A percentile compares a stretch with the other conserved stretches of the same genome.
Conservation (phyloP, 2,113 vertebrate genomes). For the Oreochromis niloticus region DNA sequence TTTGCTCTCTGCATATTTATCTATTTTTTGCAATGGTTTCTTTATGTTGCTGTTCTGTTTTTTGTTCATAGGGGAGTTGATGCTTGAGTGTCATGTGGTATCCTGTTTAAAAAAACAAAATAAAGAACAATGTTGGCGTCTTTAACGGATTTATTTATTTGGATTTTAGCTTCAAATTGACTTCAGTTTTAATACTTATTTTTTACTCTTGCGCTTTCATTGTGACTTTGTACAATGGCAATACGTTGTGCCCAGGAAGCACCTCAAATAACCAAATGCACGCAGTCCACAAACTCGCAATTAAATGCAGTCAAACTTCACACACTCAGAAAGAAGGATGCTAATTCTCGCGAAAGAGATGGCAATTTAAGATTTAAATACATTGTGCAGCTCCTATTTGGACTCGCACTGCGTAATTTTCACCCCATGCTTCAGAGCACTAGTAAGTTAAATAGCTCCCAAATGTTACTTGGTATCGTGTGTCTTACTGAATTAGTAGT, state of each 20-base stretch:
- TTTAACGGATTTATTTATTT: neutral
- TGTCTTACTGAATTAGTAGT: neutral
- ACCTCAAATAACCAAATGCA: neutral
- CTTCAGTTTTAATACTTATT: neutral
- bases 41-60: constrained; percentile 8
- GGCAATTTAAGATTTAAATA: neutral
- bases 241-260: neutral
- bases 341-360: neutral
- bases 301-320: neutral
- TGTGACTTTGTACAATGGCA: neutral
- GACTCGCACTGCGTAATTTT: neutral
- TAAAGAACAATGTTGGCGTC: constrained; percentile 33
- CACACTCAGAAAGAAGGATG: neutral
- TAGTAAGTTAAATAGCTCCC: neutral
- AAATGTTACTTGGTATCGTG: neutral
- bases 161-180: neutral
- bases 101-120: constrained; percentile 22
- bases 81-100: constrained; percentile 25
- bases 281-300: neutral
- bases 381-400: neutral
- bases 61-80: constrained; percentile 29
- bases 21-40: constrained; percentile 14
- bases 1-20: constrained; percentile 25
- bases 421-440: neutral
- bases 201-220: neutral